Base-by-base conservation (phyloP, 2,888 invertebrate species). In the Eretmocerus hayati region DNA sequence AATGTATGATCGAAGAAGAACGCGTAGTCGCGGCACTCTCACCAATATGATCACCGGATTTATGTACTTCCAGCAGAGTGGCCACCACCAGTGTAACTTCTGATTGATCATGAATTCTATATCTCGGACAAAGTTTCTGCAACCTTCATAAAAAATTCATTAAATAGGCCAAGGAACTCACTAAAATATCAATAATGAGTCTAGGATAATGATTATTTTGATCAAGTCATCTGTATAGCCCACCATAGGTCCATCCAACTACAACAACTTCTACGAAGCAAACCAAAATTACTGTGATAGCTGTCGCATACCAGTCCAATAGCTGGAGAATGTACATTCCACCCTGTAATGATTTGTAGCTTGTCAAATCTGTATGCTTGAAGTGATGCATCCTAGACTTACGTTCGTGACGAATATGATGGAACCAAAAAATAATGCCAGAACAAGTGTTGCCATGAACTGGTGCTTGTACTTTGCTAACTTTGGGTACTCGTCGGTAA, bases 291-390 rank as follows among this genome's bases (percentile, higher is more conserved):
- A 89, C 81, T 40, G 87, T 81, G 30, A 88, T 84, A 19, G 90
- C 85, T 6, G 90, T 90, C 5, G 90, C 84, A 67, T 92, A 93
- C 74, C 87, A 82, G 64, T 94, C 91, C 55, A 93, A 79, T 19
- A 94, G 74, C 61, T 86, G 83, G 41, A 93, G 76, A 50, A 90
- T 80, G 66, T 86, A 93, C 73, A 93, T 85, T 42, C 93, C 93
- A 36, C 85, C 90, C 87, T 89, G 33, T 4, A 33, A 9, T 1
- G 15, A 19, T 18, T n/a, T n/a, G n/a, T n/a, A n/a, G n/a, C n/a
- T n/a, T n/a, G n/a, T n/a, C n/a, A n/a, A n/a, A n/a, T n/a, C n/a
- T n/a, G n/a, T 26, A 26, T 26, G 11, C 26, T 26, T 9, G 26
- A 26, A 26, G 6, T 9, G 26, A 9, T 26, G 11, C 1, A 26